phyloP scores from a whole-genome alignment of 2,797 vertebrate genomes.

The Gymnopithys bicolor region DNA sequence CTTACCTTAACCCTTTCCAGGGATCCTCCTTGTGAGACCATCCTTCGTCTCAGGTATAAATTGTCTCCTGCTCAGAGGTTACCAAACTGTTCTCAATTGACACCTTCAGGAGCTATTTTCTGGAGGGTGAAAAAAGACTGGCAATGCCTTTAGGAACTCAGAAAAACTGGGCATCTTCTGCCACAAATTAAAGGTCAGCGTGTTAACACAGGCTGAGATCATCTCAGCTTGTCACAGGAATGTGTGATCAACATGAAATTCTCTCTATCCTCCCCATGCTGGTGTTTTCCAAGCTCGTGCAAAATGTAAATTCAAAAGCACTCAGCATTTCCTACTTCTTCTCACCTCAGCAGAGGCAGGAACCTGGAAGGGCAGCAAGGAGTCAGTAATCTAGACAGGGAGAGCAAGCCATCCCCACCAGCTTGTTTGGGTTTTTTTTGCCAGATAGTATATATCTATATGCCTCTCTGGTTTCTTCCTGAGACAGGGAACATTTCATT shows the following conservation, averaged over 20 bases:
- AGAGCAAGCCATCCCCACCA: background rate
- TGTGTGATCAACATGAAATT: background rate
- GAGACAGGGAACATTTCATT: background rate
- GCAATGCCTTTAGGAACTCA: background rate
- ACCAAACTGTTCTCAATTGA: background rate
- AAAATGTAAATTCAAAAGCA: background rate
- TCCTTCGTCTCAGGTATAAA: background rate
- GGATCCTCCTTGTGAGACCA: background rate
- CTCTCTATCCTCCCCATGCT: background rate
- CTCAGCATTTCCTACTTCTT: background rate
- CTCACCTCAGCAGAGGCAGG: background rate
- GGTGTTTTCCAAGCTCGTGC: background rate
- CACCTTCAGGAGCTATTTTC: background rate
- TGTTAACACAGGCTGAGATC: background rate
- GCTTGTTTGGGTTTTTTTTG: accelerated
- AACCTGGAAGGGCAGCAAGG: background rate
- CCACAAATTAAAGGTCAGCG: background rate
- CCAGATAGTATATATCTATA: background rate
- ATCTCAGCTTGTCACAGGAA: background rate
- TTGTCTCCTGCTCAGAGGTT: background rate
- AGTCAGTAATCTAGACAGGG: background rate
- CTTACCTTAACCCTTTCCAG: background rate
- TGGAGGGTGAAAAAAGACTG: background rate
- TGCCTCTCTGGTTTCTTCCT: background rate
- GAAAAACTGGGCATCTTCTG: background rate